Evolutionary conservation across 1,140 invertebrate genomes (phyloP).

Genomic region (Penaeus chinensis): DNA sequence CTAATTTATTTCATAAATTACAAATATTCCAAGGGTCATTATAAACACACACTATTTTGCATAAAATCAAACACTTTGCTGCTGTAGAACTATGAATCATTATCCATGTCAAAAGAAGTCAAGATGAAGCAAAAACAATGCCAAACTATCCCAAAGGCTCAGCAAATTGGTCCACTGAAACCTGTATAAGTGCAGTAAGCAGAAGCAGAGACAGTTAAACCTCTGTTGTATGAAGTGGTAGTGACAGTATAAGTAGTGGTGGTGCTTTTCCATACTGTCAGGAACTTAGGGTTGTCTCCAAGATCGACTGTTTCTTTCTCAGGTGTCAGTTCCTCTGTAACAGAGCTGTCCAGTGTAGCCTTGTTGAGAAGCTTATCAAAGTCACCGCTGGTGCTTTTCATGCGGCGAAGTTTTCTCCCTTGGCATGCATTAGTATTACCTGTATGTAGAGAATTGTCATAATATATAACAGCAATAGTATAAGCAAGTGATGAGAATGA

Average conservation of each 20-base stretch:
- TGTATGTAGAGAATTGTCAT: neutral
- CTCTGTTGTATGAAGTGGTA: conserved; percentile 23
- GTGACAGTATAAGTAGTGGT: conserved; percentile 21
- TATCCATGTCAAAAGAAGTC: conserved; percentile 28
- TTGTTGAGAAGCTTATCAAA: neutral
- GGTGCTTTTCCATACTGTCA: neutral
- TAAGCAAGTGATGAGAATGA: too few relatives aligned
- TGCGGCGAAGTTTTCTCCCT: conserved; percentile 3
- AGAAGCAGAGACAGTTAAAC: conserved; percentile 20
- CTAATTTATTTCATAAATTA: conserved; percentile 28
- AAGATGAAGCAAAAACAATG: conserved; percentile 2
- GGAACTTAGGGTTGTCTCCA: neutral
- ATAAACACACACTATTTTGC: too few relatives aligned
- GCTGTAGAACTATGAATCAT: neutral
- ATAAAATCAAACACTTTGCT: too few relatives aligned
- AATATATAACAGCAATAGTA: too few relatives aligned
- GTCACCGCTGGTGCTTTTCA: neutral
- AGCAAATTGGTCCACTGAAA: conserved; percentile 15
- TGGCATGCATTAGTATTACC: neutral
- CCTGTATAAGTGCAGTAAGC: conserved; percentile 30
- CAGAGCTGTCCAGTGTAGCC: neutral
- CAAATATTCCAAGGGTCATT: too few relatives aligned
- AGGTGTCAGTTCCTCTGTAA: neutral
- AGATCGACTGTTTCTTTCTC: neutral
- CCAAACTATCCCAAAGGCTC: neutral